Percentiles rank a stretch among this genome's conserved stretches.
These are phyloP conservation scores for Todiramphus chloris DNA, from an alignment of 2,113 vertebrate genomes.

Conservation along the genomic window DNA sequence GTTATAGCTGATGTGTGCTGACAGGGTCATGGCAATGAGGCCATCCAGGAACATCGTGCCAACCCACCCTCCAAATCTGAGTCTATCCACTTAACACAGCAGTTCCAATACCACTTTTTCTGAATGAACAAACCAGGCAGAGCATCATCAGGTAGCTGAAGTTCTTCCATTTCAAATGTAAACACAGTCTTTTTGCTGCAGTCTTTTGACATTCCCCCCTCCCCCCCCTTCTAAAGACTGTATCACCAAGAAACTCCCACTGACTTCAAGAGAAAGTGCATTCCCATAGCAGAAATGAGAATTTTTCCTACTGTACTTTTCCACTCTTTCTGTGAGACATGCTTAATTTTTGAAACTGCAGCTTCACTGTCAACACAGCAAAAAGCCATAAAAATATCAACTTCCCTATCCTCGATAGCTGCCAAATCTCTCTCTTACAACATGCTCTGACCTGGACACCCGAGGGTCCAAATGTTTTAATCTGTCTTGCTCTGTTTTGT, in stretches of 20 bases:
- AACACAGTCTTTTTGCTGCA: not conserved
- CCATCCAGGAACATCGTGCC: not conserved
- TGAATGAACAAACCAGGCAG: not conserved
- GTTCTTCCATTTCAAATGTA: not conserved
- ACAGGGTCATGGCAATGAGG: not conserved
- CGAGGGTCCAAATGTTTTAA: not conserved
- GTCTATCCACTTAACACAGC: not conserved
- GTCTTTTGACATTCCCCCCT: not conserved
- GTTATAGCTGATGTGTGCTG: not conserved
- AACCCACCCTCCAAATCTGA: not conserved
- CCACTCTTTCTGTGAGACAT: not conserved
- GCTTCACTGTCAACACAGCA: not conserved
- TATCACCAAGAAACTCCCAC: not conserved
- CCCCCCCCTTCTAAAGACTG: not conserved
- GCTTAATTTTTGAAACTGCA: not conserved
- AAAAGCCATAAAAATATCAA: not conserved
- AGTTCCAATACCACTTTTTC: not conserved
- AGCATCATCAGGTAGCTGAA: not conserved
- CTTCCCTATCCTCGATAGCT: not conserved
- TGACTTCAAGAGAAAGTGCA: not conserved
- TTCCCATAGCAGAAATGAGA: not conserved
- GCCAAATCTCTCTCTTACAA: not conserved
- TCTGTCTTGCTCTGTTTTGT: not conserved
- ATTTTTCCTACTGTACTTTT: not conserved
- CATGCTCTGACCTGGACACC: not conserved